Evolutionary conservation across 2,888 invertebrate species (phyloP), one percentile per base, ranked within the genome.

Genomic region (Drosophila putrida): DNA sequence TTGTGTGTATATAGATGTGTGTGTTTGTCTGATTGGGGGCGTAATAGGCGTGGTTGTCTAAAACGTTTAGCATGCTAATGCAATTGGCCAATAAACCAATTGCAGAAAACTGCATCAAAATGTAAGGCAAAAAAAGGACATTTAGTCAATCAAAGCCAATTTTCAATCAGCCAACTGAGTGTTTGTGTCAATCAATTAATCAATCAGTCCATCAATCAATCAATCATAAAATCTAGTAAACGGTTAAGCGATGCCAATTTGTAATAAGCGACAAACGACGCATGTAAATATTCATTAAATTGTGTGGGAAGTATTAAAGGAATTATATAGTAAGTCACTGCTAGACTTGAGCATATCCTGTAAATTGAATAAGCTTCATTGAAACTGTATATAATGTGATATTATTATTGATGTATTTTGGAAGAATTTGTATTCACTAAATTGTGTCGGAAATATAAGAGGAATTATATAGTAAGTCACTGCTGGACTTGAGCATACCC

Each of bases 51-150:
- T 59, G 61, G 57, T 43, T 5, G 28, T 10, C 51, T 31, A 25
- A 35, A 62, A 38, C 51, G 59, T 11, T 63, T 59, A 55, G 58
- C 75, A 78, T 72, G 71, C 68, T 76, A 87, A 83, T 84, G 85
- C 85, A 79, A 83, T 83, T 82, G 82, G 61, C 72, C 72, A 74
- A 84, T 84, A 87, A 83, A 87, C 87, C 82, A 82, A 82, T 59
- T 50, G 70, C 70, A 71, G 62, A 72, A 75, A 84, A 76, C 66
- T 87, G 85, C 82, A 83, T 71, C 50, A 66, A 82, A 81, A 69
- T 68, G 68, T 65, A 46, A 49, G 61, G 41, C 35, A 20, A 50
- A 58, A 66, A 39, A 44, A 43, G 58, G n/a, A 49, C 44, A 58
- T 65, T 65, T 43, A 53, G 77, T 64, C 61, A 71, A 65, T 66